These are phyloP conservation scores for Odontomachus brunneus DNA, from an alignment of 1,140 invertebrate genomes.

Conservation along the genomic window DNA sequence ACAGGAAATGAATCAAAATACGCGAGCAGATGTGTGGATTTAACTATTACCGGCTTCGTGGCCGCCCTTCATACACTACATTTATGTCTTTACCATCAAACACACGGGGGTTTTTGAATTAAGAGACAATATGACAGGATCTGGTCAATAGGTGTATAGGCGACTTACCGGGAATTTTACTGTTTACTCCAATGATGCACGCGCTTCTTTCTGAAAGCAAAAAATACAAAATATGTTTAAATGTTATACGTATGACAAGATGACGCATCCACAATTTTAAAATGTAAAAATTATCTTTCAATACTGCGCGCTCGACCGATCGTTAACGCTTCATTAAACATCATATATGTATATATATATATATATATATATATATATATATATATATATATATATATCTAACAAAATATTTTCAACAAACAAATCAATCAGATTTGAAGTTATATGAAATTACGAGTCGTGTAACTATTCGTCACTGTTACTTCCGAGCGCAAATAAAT, in stretches of 20 bases:
- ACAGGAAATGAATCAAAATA: constrained; percentile 60
- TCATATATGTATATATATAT: no score
- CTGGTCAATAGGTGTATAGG: not conserved
- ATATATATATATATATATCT: no score
- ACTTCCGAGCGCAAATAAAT: not conserved
- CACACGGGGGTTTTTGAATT: not conserved
- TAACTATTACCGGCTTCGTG: not conserved
- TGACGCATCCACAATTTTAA: no score
- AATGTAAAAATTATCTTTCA: no score
- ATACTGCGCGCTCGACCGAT: no score
- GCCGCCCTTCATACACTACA: not conserved
- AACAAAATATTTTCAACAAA: not conserved
- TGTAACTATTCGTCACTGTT: not conserved
- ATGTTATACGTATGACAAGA: no score
- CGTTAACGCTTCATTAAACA: no score
- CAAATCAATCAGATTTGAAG: not conserved
- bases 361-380: no score
- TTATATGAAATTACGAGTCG: not conserved
- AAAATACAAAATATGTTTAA: not conserved
- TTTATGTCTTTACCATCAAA: not conserved
- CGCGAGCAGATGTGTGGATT: constrained; percentile 52
- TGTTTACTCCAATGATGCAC: constrained; percentile 12
- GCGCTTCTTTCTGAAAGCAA: constrained; percentile 24
- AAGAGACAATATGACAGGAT: not conserved
- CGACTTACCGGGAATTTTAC: constrained; percentile 45